phyloP scores from a whole-genome alignment of 1,140 invertebrate species.

The Zophobas morio region DNA sequence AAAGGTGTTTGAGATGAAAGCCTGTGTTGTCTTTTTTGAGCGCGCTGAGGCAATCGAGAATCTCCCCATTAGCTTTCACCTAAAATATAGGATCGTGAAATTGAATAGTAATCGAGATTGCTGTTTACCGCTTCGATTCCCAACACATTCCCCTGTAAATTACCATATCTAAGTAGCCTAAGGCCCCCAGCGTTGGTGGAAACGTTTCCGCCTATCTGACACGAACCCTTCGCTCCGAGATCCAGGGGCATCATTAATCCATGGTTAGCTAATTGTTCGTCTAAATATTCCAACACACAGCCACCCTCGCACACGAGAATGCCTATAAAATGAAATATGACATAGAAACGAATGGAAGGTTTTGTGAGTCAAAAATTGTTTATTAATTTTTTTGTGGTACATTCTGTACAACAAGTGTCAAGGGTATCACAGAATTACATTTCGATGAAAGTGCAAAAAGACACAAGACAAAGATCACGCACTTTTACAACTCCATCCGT shows the following conservation, averaged over 20 bases:
- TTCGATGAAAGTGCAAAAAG: no score
- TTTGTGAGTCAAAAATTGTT: no score
- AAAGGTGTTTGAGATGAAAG: conserved; percentile 96
- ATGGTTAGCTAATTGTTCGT: conserved; percentile 80
- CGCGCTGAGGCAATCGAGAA: conserved; percentile 88
- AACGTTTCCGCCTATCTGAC: conserved; percentile 97
- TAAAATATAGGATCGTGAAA: conserved; percentile 64
- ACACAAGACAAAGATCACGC: no score
- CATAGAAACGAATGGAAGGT: neutral
- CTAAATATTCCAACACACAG: conserved; percentile 91
- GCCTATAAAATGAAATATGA: conserved; percentile 70
- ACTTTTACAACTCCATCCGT: no score
- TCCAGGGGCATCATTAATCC: conserved; percentile 95
- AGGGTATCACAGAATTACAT: no score
- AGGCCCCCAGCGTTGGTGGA: conserved; percentile 97
- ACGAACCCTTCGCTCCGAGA: conserved; percentile 96
- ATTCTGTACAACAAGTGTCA: no score
- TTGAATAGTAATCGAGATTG: neutral
- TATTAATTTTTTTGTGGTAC: no score
- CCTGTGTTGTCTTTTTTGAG: conserved; percentile 98
- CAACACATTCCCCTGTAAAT: conserved; percentile 91
- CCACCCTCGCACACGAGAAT: conserved; percentile 91
- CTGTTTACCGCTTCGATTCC: conserved; percentile 91
- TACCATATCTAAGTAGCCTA: conserved; percentile 94
- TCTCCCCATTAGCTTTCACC: conserved; percentile 91